Evolutionary conservation across 2,113 vertebrate species (phyloP), one percentile per base, ranked within the genome.

Genomic region (Acrocephalus arundinaceus): DNA sequence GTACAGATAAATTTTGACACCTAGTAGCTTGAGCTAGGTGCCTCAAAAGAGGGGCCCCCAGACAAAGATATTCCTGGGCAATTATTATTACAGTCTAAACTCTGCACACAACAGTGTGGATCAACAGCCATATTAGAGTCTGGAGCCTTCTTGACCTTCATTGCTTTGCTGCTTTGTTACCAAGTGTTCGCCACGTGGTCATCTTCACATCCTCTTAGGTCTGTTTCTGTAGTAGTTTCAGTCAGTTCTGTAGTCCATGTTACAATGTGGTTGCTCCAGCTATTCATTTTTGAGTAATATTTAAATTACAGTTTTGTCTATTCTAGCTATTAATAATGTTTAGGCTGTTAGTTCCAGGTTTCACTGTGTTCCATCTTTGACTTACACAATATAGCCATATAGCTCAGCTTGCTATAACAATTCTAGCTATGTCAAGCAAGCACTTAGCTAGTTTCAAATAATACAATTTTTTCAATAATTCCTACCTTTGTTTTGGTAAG

Each of bases 51-150:
- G 30, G 6, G 62, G 54, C 20, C 8, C 14, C 17, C 8, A 39
- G 73, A 48, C 2, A 13, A n/a, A 68, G 33, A 63, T 54, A 57
- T 28, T 49, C 11, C 25, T 15, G 15, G 41, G 52, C 58, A 76
- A 8, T 66, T 65, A 48, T 54, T 16, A 16, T 58, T 58, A 31
- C 11, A 48, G 6, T 75, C 13, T 21, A 41, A 62, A 62, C 13
- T 52, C 37, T 9, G 3, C 39, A 17, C 1, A 1, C 4, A 7
- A 5, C 21, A 30, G 17, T 27, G 24, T 8, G 10, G 31, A 17
- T 27, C 22, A 30, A 17, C 33, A 49, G 25, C 41, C 20, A 2
- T 65, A 7, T 17, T 31, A 41, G 27, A 49, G 33, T 68, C 55
- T 70, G 68, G 13, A 15, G 4, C 43, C 21, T 41, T 55, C 27